Base-by-base conservation (phyloP, 2,113 vertebrate genomes). In the Sceloporus tristichus region DNA sequence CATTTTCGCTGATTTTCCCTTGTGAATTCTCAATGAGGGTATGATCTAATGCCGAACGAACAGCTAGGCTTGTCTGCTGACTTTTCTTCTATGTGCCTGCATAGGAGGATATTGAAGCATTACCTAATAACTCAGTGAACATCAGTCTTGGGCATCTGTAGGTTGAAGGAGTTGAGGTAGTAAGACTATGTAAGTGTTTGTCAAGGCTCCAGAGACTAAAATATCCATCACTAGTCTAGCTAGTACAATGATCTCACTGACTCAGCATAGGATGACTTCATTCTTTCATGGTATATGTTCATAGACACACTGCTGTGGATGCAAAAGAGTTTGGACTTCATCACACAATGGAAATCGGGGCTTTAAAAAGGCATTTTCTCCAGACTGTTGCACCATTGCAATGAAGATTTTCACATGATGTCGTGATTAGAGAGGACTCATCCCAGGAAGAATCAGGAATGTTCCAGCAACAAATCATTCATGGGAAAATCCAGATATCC, bases 41-140 rank as follows among this genome's bases (percentile, higher is more conserved):
- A 87, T 82, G 71, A 76, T 86, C 68, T 84, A 73, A 21, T 73
- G 54, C 40, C 14, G 68, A 76, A 86, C 53, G 91, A 25, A 89
- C 81, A 59, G 81, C 18, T 79, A 29, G 81, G 34, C 9, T 7
- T 89, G 42, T 11, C 76, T 88, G 4, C n/a, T 91, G 53, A 65
- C 80, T 87, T 82, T 91, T 92, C 73, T 92, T 89, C 88, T 89
- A 16, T 84, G 71, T 27, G 62, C 82, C 82, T 92, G 77, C 23
- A 85, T 53, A 85, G n/a, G 74, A 90, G 78, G 23, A 29, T 78
- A 40, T 56, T 48, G 25, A 16, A 38, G 13, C 40, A 87, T 5
- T 10, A 1, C 88, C 10, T 29, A 54, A 18, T 5, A 0, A 71
- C 66, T 54, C 71, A 84, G 6, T 34, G 54, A 23, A 1, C 13